Conservation (phyloP, 2,797 vertebrate genomes). For the Otolemur crassicaudatus region DNA sequence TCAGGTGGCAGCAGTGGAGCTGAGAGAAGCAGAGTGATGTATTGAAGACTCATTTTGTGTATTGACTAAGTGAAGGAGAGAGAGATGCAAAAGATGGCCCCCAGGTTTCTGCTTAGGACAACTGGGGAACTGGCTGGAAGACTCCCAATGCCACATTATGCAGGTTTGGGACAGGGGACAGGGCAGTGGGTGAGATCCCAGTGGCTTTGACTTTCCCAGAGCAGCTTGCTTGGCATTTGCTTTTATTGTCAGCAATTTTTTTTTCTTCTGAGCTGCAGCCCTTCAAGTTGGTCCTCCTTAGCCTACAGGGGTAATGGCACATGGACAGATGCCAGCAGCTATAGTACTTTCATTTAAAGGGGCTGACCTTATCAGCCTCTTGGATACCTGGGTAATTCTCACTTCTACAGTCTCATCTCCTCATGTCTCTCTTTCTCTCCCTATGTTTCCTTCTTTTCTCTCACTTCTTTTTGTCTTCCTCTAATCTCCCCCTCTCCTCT, state of each 20-base stretch:
- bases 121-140: background rate
- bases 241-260: background rate
- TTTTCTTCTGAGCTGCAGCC: background rate
- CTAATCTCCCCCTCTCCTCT: background rate
- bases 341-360: background rate
- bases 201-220: background rate
- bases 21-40: background rate
- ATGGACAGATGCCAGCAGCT: background rate
- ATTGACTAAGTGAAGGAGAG: background rate
- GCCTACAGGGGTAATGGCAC: background rate
- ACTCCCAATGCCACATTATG: background rate
- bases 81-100: background rate
- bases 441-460: background rate
- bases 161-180: background rate
- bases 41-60: background rate
- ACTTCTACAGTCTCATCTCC: background rate
- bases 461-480: background rate
- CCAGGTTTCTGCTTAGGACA: background rate
- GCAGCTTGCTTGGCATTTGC: background rate
- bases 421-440: background rate
- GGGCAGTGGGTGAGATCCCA: background rate
- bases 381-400: background rate
- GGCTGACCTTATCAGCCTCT: background rate
- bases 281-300: background rate
- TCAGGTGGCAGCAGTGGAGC: background rate